phyloP scores from a whole-genome alignment of 2,113 vertebrate genomes.

The Oncorhynchus kisutch region DNA sequence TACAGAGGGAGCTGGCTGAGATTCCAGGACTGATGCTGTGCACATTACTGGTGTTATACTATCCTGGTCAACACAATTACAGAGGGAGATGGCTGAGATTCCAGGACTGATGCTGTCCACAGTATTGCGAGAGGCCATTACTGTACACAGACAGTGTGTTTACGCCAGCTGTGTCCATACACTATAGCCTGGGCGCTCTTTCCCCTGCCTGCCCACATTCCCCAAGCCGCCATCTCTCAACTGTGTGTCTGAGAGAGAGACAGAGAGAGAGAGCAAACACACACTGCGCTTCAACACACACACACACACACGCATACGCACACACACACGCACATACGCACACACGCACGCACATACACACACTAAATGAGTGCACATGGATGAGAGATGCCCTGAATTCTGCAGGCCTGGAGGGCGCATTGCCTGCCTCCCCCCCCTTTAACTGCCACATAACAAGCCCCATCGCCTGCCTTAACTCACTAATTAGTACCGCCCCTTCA shows the following conservation, averaged over 20 bases:
- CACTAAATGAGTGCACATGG: slow-evolving; percentile 11
- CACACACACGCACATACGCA: too few relatives aligned
- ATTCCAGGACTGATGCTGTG: too few relatives aligned
- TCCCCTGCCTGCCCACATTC: slow-evolving; percentile 28
- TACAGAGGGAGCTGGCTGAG: too few relatives aligned
- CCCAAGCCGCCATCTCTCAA: slow-evolving; percentile 46
- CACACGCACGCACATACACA: neutral
- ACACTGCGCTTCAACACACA: too few relatives aligned
- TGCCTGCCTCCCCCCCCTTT: slow-evolving; percentile 8
- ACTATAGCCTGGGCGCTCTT: neutral
- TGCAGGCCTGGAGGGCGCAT: slow-evolving; percentile 3
- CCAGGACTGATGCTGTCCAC: too few relatives aligned
- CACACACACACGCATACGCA: too few relatives aligned
- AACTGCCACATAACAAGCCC: slow-evolving; percentile 40
- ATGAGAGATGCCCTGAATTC: slow-evolving; percentile 32
- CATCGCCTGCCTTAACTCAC: slow-evolving; percentile 39
- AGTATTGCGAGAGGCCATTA: neutral
- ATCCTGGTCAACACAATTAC: too few relatives aligned
- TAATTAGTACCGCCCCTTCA: slow-evolving; percentile 44
- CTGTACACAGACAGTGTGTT: slow-evolving; percentile 37
- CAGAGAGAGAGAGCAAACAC: neutral
- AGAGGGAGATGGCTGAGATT: neutral
- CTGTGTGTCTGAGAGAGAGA: slow-evolving; percentile 35
- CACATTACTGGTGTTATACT: too few relatives aligned
- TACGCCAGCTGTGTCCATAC: slow-evolving; percentile 56